These are phyloP conservation scores for Athetis lepigone DNA, from an alignment of 2,888 invertebrate species.

Conservation along the genomic window DNA sequence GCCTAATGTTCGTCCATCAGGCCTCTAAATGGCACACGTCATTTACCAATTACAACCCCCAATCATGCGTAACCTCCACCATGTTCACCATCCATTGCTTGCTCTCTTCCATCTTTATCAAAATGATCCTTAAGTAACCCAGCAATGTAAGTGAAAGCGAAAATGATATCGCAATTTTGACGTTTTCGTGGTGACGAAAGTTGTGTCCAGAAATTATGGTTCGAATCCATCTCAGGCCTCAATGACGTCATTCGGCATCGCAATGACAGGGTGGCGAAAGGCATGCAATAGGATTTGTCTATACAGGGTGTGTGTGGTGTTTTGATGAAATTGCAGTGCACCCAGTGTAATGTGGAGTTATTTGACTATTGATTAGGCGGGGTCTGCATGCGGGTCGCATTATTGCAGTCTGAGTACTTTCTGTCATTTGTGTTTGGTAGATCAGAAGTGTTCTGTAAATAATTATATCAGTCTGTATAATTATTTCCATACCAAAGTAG, in stretches of 20 bases:
- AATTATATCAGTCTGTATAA: too few species aligned
- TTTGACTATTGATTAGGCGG: constrained; percentile 71
- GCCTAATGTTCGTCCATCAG: constrained; percentile 89
- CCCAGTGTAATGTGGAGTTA: constrained; percentile 70
- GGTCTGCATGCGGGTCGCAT: constrained; percentile 46
- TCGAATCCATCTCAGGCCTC: constrained; percentile 87
- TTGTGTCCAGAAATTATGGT: constrained; percentile 87
- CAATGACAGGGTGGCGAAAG: constrained; percentile 87
- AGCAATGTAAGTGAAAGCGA: constrained; percentile 68
- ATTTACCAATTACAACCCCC: constrained; percentile 81
- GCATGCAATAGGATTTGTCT: constrained; percentile 77
- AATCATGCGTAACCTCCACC: constrained; percentile 21
- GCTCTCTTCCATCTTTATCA: constrained; percentile 6
- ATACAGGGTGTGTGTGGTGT: constrained; percentile 66
- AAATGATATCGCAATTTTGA: constrained; percentile 14
- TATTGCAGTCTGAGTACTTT: constrained; percentile 56
- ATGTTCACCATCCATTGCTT: constrained; percentile 65
- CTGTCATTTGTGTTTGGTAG: constrained; percentile 19
- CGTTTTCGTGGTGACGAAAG: constrained; percentile 64
- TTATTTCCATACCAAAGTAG: too few species aligned
- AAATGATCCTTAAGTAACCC: neutral
- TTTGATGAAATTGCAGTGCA: constrained; percentile 71
- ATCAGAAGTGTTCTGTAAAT: neutral
- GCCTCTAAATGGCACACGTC: constrained; percentile 88
- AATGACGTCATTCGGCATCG: constrained; percentile 88